These are phyloP conservation scores for Callinectes sapidus DNA, from an alignment of 2,888 invertebrate genomes.

Conservation along the genomic window DNA sequence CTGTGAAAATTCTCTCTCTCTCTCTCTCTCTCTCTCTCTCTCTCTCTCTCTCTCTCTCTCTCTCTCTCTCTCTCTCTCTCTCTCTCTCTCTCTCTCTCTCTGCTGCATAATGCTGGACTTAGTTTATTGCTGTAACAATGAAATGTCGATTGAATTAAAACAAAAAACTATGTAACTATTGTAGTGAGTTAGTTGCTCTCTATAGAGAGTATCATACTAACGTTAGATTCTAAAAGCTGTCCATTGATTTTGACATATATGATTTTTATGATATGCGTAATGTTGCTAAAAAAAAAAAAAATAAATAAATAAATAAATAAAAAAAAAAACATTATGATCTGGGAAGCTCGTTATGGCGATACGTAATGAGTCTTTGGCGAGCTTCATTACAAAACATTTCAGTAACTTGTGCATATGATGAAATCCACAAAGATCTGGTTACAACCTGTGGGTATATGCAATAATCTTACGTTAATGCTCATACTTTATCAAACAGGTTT, in stretches of 20 bases:
- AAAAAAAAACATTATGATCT: too few species aligned
- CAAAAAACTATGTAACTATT: background rate
- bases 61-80: constrained; percentile 25
- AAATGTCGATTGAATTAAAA: constrained; percentile 4
- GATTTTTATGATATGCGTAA: background rate
- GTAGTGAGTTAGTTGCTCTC: background rate
- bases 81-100: constrained; percentile 4
- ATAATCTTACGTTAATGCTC: background rate
- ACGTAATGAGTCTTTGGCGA: background rate
- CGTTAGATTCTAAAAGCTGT: background rate
- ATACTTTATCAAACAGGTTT: background rate
- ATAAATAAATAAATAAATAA: too few species aligned
- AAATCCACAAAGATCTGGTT: background rate
- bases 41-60: constrained; percentile 9
- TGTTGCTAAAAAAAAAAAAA: background rate
- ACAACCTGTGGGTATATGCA: background rate
- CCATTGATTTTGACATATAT: background rate
- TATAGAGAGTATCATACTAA: background rate
- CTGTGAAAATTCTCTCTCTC: background rate
- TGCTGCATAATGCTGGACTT: background rate
- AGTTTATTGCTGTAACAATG: background rate
- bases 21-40: constrained; percentile 1
- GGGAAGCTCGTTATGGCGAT: too few species aligned
- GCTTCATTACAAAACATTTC: background rate
- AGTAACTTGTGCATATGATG: background rate